These are phyloP conservation scores for Pyrgus malvae DNA, from an alignment of 2,888 invertebrate genomes.

Conservation along the genomic window DNA sequence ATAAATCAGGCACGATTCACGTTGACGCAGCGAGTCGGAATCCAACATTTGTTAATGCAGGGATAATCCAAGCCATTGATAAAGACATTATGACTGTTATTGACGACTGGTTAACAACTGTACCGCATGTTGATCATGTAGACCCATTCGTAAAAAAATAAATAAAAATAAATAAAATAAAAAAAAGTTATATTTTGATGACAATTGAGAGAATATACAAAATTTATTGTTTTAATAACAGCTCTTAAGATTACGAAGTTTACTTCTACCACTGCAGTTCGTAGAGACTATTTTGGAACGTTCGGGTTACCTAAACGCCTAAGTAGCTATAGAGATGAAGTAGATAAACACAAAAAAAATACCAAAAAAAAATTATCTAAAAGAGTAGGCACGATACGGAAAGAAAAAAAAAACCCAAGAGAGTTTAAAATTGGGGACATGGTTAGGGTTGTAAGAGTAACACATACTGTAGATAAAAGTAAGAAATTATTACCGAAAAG, in stretches of 20 bases:
- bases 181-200: constrained; percentile 18
- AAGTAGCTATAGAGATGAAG: not conserved
- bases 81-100: not conserved
- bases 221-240: constrained; percentile 18
- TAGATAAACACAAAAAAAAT: not conserved
- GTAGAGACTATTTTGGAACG: constrained; percentile 10
- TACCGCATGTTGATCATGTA: constrained; percentile 3
- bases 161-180: constrained; percentile 5
- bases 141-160: constrained; percentile 26
- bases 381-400: not conserved
- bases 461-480: not conserved
- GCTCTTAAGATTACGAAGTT: constrained; percentile 27
- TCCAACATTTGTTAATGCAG: too few relatives aligned
- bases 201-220: constrained; percentile 29
- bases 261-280: not conserved
- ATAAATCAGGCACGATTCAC: not conserved
- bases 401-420: not conserved
- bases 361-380: not conserved
- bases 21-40: not conserved
- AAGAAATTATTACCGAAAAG: constrained; percentile 1
- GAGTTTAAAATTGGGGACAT: constrained; percentile 8
- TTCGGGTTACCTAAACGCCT: constrained; percentile 4
- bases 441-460: constrained; percentile 6
- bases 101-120: not conserved
- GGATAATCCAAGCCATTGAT: too few relatives aligned